A percentile compares a stretch with the other conserved stretches of the same genome.
Evolutionary conservation across 2,113 vertebrate species (phyloP).

Genomic region (Nymphicus hollandicus): DNA sequence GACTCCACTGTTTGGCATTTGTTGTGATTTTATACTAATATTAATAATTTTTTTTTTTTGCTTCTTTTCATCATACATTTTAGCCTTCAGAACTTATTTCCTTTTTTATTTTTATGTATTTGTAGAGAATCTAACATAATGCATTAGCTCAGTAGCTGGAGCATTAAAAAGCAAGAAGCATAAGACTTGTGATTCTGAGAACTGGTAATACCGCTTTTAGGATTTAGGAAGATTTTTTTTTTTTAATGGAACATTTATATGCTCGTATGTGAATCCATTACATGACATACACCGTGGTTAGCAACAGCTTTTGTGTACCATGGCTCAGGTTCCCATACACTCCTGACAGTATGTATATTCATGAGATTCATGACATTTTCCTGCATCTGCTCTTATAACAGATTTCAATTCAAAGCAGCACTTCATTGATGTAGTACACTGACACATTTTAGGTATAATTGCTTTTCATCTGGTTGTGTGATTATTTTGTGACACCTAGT

Average conservation of each 20-base stretch:
- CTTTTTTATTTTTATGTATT: neutral
- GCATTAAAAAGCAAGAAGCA: neutral
- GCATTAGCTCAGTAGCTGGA: neutral
- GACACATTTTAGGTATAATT: slow-evolving; percentile 13
- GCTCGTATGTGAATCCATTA: neutral
- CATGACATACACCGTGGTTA: neutral
- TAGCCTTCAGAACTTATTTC: neutral
- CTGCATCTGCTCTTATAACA: slow-evolving; percentile 55
- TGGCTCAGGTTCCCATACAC: slow-evolving; percentile 35
- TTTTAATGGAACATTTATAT: neutral
- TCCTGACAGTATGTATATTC: slow-evolving; percentile 57
- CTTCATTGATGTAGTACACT: slow-evolving; percentile 37
- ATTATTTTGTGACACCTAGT: slow-evolving; percentile 69
- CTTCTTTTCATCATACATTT: neutral
- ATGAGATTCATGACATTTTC: slow-evolving; percentile 55
- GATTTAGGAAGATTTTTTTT: neutral
- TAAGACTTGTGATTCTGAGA: neutral
- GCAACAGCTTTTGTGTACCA: slow-evolving; percentile 50
- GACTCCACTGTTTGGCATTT: neutral
- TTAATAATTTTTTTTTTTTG: neutral
- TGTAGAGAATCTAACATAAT: neutral
- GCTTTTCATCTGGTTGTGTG: slow-evolving; percentile 26
- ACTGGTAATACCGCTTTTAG: neutral
- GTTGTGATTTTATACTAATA: neutral
- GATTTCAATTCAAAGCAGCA: slow-evolving; percentile 22